Conservation (phyloP, 1,140 invertebrate species). For the Hylyphantes graminicola region DNA sequence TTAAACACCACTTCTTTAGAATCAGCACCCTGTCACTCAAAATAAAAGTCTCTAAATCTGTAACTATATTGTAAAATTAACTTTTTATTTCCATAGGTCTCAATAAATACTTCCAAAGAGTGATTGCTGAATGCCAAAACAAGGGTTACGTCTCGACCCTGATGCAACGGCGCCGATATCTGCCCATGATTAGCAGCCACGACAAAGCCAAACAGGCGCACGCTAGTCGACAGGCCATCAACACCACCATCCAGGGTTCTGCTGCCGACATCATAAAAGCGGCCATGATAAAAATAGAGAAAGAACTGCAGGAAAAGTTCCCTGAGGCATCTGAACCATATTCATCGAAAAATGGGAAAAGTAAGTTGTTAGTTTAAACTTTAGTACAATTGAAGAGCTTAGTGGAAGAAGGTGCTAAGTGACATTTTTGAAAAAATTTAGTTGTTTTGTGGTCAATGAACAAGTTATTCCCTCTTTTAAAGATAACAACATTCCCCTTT, state of each 20-base stretch:
- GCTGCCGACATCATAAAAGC: constrained; percentile 94
- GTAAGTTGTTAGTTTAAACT: too few species aligned
- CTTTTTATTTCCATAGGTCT: constrained; percentile 66
- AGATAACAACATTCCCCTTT: too few species aligned
- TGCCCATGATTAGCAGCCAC: constrained; percentile 80
- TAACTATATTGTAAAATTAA: neutral
- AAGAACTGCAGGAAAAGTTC: constrained; percentile 64
- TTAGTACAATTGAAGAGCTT: too few species aligned
- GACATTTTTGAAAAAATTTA: too few species aligned
- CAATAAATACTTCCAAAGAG: constrained; percentile 75
- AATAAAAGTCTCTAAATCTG: neutral
- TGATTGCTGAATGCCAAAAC: constrained; percentile 77
- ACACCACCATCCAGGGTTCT: constrained; percentile 94
- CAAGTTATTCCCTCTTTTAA: too few species aligned
- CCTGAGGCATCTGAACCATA: constrained; percentile 14
- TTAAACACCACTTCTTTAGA: too few species aligned
- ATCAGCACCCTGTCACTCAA: too few species aligned
- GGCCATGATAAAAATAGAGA: constrained; percentile 85
- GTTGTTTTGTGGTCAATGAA: too few species aligned
- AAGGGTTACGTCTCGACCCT: constrained; percentile 88
- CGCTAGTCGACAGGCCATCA: constrained; percentile 95
- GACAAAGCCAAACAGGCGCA: constrained; percentile 76
- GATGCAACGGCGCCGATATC: constrained; percentile 79
- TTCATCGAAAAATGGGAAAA: neutral
- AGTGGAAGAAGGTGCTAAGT: too few species aligned